These are phyloP conservation scores for Ectemnius cavifrons DNA, from an alignment of 2,888 invertebrate genomes.

Conservation along the genomic window DNA sequence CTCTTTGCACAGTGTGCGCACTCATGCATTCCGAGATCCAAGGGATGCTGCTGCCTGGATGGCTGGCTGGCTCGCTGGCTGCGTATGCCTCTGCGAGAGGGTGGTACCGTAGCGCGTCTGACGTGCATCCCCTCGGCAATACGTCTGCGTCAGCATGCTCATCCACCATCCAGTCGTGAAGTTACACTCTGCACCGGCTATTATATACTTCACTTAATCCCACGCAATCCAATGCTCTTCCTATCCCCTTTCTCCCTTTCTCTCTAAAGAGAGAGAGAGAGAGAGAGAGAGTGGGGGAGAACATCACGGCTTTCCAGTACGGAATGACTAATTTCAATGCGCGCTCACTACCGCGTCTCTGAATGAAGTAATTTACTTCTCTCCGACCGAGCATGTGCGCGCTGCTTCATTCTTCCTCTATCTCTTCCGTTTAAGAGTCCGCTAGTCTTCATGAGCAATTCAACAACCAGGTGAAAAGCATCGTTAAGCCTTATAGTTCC, in stretches of 20 bases:
- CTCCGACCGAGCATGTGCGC: not conserved
- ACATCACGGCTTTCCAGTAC: constrained; percentile 1
- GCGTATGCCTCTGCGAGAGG: not conserved
- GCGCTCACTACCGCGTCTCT: not conserved
- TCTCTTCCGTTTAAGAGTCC: no score
- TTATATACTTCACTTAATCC: constrained; percentile 25
- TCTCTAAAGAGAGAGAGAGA: no score
- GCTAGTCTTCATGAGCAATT: no score
- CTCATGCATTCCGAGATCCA: no score
- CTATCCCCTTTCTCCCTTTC: not conserved
- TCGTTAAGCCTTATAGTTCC: no score
- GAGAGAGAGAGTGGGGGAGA: no score
- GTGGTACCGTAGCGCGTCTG: not conserved
- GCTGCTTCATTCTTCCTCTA: no score
- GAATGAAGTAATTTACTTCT: not conserved
- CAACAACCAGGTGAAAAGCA: no score
- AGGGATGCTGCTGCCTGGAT: not conserved
- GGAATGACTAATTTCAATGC: constrained; percentile 17
- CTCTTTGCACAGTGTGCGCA: no score
- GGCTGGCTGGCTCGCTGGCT: not conserved
- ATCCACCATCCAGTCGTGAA: constrained; percentile 7
- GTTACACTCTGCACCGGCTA: constrained; percentile 1
- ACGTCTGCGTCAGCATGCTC: constrained; percentile 13
- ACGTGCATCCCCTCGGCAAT: constrained; percentile 8
- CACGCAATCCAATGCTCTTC: not conserved